A percentile compares a stretch with the other conserved stretches of the same genome.
phyloP scores from a whole-genome alignment of 2,113 vertebrate species.

The Thunnus maccoyii region DNA sequence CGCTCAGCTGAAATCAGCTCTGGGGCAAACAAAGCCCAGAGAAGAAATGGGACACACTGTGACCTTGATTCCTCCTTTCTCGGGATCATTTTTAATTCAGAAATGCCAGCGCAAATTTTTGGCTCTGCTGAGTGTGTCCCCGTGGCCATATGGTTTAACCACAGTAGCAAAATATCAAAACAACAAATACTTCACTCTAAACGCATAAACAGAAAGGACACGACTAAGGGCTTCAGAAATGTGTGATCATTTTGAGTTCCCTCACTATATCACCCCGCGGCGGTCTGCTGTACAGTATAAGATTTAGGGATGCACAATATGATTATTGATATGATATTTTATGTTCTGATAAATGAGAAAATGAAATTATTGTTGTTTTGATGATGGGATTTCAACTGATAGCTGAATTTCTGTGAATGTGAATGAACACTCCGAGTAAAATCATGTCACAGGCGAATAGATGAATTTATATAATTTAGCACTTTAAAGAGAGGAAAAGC shows the following conservation, averaged over 20 bases:
- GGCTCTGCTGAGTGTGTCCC: not conserved
- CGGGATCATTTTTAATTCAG: constrained; percentile 30
- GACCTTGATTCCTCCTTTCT: constrained; percentile 53
- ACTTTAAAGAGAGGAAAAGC: no score
- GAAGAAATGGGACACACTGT: constrained; percentile 45
- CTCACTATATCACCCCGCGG: no score
- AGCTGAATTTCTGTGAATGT: no score
- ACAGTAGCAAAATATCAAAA: constrained; percentile 3
- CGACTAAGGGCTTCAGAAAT: not conserved
- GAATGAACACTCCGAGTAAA: no score
- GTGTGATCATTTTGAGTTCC: not conserved
- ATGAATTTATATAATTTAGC: no score
- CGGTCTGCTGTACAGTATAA: rapidly evolving
- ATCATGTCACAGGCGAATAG: no score
- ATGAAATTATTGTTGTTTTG: no score
- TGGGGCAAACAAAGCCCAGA: constrained; percentile 43
- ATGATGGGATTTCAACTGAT: no score
- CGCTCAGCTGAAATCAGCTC: constrained; percentile 59
- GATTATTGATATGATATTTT: no score
- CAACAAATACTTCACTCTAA: rapidly evolving
- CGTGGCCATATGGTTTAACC: not conserved
- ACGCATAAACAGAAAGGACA: not conserved
- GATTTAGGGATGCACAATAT: no score
- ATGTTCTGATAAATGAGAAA: no score
- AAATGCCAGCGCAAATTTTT: constrained; percentile 20